Conservation (phyloP, 2,113 vertebrate genomes). For the Madoqua kirkii region DNA sequence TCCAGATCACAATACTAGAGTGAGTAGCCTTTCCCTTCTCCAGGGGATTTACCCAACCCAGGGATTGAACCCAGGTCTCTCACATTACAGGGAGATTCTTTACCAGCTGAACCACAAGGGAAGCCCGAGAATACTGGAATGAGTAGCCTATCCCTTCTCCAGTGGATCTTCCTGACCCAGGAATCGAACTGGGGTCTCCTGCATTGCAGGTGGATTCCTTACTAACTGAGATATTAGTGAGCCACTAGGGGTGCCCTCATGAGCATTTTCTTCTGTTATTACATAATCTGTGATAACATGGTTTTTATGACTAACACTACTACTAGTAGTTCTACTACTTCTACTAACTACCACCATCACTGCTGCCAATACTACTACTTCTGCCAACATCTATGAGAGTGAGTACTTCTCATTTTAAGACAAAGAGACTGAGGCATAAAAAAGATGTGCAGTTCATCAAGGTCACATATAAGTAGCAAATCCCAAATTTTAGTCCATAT, state of each 20-base stretch:
- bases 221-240: not conserved
- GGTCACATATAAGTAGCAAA: not conserved
- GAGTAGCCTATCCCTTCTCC: not conserved
- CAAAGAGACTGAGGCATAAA: not conserved
- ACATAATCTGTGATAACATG: not conserved
- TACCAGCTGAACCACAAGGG: not conserved
- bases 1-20: not conserved
- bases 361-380: not conserved
- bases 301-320: not conserved
- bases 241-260: too few relatives aligned
- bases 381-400: too few relatives aligned
- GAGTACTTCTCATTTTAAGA: not conserved
- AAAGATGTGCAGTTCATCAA: not conserved
- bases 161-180: not conserved
- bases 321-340: not conserved
- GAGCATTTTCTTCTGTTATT: not conserved
- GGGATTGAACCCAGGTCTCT: not conserved
- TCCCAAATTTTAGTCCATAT: not conserved
- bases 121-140: not conserved
- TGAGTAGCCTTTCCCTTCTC: not conserved
- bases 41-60: not conserved
- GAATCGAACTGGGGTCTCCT: not conserved
- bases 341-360: not conserved
- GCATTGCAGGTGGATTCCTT: not conserved
- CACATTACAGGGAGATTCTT: not conserved